These are phyloP conservation scores for Trematocara stigmaticum DNA, from an alignment of 2,113 vertebrate species.

Conservation along the genomic window DNA sequence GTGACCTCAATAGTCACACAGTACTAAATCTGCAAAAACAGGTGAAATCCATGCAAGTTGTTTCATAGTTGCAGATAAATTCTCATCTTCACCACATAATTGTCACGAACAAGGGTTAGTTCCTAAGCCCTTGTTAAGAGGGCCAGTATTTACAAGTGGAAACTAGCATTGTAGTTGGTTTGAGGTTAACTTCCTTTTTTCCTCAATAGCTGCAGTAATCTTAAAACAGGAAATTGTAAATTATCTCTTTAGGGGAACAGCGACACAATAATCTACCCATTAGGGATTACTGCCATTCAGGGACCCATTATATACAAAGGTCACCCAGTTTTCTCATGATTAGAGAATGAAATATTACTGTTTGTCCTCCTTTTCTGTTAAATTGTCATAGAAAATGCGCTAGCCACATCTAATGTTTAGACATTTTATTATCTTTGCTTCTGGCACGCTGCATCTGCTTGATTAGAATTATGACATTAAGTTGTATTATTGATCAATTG, in stretches of 20 bases:
- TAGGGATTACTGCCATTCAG: neutral
- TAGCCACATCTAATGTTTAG: neutral
- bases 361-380: neutral
- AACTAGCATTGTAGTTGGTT: neutral
- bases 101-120: neutral
- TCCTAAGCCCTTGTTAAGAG: neutral
- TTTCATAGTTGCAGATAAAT: neutral
- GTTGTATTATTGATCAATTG: neutral
- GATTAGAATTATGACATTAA: neutral
- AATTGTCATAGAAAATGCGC: neutral
- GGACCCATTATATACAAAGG: neutral
- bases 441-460: neutral
- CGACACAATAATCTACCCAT: neutral
- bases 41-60: neutral
- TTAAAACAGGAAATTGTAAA: conserved; percentile 25
- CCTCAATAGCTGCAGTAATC: neutral
- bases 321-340: neutral
- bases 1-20: neutral
- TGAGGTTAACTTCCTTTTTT: conserved; percentile 5
- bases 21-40: neutral
- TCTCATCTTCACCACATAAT: neutral
- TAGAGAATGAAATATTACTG: neutral
- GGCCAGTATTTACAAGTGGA: conserved; percentile 1
- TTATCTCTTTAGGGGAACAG: neutral
- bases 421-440: neutral